Evolutionary conservation across 2,888 invertebrate species (phyloP), one percentile per base, ranked within the genome.

Genomic region (Penaeus monodon): DNA sequence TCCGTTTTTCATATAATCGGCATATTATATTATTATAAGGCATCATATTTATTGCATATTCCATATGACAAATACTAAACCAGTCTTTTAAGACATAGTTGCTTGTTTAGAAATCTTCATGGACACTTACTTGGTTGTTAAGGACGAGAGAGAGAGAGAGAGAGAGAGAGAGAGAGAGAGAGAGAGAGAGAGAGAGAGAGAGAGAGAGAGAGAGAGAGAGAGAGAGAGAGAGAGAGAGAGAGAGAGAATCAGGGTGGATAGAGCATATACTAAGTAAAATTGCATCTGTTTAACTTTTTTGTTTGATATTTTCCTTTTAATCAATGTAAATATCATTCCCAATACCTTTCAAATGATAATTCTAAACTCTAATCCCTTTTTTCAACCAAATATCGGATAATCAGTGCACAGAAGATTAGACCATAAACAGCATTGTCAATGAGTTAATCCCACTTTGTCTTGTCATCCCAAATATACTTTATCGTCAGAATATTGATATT

Each of bases 121-220:
- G 24, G 49, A 44, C 20, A 44, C 24, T 74, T 38, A 22, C 38
- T n/a, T 22, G 22, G 1, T 24, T 17, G 4, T 17, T 70, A 20
- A 79, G 29, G 64, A 22, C 20, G 10, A 24, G 6, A 8, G 38
- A 65, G 76, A 44, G 65, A 7, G 79, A 24, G 64, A 33, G 79
- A 24, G 65, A 80, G 65, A 24, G 33, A 38, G 65, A 57, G 73
- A 27, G 73, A 73, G 73, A 27, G 73, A 73, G 73, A 73, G 73
- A 27, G 27, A 70, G 66, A 27, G 27, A 17, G 66, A 27, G 66
- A 66, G 27, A 27, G 66, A 66, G 27, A 27, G 66, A 66, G 66
- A 27, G 66, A 27, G 27, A 66, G 66, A 44, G 44, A 44, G 44
- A 44, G 44, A 44, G 44, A 44, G 44, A 44, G 44, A 44, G 44